These are phyloP conservation scores for Orgyia antiqua DNA, from an alignment of 2,888 invertebrate genomes.

Conservation along the genomic window DNA sequence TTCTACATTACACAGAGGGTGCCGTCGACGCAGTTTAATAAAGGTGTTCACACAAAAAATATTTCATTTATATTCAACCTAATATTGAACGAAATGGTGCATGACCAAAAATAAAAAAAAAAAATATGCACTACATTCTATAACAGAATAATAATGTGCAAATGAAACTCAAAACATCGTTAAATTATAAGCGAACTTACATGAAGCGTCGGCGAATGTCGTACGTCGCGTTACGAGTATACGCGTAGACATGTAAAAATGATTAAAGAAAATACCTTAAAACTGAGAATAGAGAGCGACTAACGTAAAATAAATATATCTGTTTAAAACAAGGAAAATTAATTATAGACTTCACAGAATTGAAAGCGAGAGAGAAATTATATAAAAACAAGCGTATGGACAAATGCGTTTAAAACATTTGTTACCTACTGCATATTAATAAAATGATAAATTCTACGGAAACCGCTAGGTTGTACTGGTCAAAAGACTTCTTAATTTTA, in stretches of 20 bases:
- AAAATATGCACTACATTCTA: constrained; percentile 51
- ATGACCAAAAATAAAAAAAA: constrained; percentile 49
- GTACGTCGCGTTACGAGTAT: constrained; percentile 46
- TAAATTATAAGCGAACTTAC: constrained; percentile 61
- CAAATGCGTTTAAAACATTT: constrained; percentile 27
- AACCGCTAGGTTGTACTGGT: too few species aligned
- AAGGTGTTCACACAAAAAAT: constrained; percentile 25
- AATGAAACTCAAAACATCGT: constrained; percentile 49
- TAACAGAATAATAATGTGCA: constrained; percentile 54
- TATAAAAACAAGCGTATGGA: constrained; percentile 47
- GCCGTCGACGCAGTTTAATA: constrained; percentile 33
- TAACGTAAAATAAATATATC: constrained; percentile 47
- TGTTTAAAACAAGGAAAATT: constrained; percentile 49
- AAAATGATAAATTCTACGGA: too few species aligned
- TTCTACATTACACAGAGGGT: constrained; percentile 42
- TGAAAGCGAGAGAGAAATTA: constrained; percentile 41
- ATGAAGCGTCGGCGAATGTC: constrained; percentile 65
- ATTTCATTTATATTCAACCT: constrained; percentile 20
- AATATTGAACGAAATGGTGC: constrained; percentile 64
- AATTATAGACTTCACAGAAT: constrained; percentile 40
- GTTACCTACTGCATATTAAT: not conserved
- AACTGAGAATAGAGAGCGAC: constrained; percentile 57
- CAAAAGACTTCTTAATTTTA: too few species aligned
- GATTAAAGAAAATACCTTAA: constrained; percentile 64
- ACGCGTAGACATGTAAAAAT: constrained; percentile 70